Evolutionary conservation across 2,113 vertebrate species (phyloP), one percentile per base, ranked within the genome.

Genomic region (Ahaetulla prasina): DNA sequence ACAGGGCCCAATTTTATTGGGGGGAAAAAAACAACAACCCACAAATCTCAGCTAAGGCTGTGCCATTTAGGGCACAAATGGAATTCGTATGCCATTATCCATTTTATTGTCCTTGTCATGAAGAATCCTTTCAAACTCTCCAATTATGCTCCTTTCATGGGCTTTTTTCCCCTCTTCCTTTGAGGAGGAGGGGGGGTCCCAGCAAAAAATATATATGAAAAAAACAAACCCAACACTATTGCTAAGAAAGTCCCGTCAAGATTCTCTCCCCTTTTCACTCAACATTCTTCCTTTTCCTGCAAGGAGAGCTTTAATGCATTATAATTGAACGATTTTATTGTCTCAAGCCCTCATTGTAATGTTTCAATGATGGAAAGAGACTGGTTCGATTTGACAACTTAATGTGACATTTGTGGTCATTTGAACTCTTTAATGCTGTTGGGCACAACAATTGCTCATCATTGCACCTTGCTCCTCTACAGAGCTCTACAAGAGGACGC

Each of bases 291-390:
- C 93, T 96, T 96, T 96, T 88, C 93, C 96, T 57, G 27, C 94
- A 91, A 96, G 94, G 95, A 96, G 92, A 95, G 97, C 97, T 92
- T 80, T 98, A 98, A 98, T 98, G 97, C 94, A 96, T 95, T 94
- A 97, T 98, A 98, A 98, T 98, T 98, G 98, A 98, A 97, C 97
- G 97, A 98, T 98, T 98, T 98, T 98, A 98, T 97, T 98, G 98
- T 98, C 98, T 97, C 95, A 93, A 96, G 96, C 94, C 95, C 97
- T 97, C 96, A 96, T 97, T 97, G 97, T 97, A 91, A 97, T 97
- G 96, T 96, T 97, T 97, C 97, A 96, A 93, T 96, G 97, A 97
- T 97, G 97, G 97, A 97, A 98, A 89, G 85, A 98, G 98, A 96
- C 96, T 97, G 98, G 97, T 98, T 97, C 30, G 97, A 97, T 97